A percentile compares a stretch with the other conserved stretches of the same genome.
Conservation (phyloP, 1,140 invertebrate species). For the Dinothrombium tinctorium region DNA sequence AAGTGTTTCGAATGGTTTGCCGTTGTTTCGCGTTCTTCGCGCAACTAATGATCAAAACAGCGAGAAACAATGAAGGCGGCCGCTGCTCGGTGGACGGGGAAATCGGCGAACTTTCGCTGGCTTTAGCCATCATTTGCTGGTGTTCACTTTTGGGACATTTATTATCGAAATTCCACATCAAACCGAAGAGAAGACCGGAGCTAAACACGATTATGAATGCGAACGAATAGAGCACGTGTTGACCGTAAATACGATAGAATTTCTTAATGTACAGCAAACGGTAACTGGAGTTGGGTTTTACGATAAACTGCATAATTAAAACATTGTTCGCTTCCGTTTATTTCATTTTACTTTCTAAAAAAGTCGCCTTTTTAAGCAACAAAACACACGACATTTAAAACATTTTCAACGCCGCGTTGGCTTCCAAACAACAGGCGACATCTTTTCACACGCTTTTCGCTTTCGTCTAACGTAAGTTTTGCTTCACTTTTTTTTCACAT, state of each 20-base stretch:
- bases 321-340: no score
- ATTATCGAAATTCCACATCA: background rate
- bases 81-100: background rate
- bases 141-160: background rate
- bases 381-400: no score
- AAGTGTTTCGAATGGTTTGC: slow-evolving; percentile 41
- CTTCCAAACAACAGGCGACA: no score
- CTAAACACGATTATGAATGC: background rate
- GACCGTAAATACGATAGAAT: background rate
- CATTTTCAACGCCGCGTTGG: no score
- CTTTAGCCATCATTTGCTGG: no score
- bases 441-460: no score
- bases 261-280: background rate
- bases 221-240: background rate
- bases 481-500: no score
- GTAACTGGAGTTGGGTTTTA: background rate
- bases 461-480: no score
- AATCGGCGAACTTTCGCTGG: no score
- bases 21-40: slow-evolving; percentile 27
- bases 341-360: no score
- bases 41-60: slow-evolving; percentile 37
- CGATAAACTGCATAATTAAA: slow-evolving; percentile 4
- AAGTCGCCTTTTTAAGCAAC: no score
- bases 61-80: slow-evolving; percentile 17
- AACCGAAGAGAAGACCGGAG: background rate